A percentile compares a stretch with the other conserved stretches of the same genome.
phyloP scores from a whole-genome alignment of 2,797 vertebrate genomes.

The Eulemur rubriventer region DNA sequence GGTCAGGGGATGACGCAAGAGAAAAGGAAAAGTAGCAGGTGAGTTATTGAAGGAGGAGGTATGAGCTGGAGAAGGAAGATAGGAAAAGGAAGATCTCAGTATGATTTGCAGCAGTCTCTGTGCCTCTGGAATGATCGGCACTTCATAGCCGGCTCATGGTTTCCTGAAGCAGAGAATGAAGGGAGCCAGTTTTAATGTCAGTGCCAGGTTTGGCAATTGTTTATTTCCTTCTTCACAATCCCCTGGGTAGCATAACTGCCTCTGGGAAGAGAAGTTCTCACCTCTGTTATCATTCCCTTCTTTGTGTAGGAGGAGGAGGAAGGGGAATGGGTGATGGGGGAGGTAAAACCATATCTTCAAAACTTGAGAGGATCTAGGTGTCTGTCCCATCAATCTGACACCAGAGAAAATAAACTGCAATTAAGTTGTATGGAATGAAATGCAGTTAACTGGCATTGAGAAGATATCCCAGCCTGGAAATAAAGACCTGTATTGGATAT shows the following conservation, averaged over 20 bases:
- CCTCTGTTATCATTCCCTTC: not conserved
- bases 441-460: not conserved
- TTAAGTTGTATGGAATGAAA: not conserved
- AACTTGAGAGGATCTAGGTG: not conserved
- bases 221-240: not conserved
- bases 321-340: no score
- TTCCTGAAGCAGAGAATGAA: not conserved
- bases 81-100: not conserved
- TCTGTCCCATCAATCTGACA: not conserved
- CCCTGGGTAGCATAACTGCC: not conserved
- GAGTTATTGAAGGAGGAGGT: not conserved
- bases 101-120: not conserved
- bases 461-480: not conserved
- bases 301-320: rapidly evolving
- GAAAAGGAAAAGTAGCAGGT: not conserved
- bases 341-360: not conserved
- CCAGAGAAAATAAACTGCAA: not conserved
- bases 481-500: not conserved
- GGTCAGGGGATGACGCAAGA: not conserved
- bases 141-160: not conserved
- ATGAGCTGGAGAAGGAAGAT: not conserved
- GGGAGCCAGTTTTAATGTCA: not conserved
- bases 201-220: not conserved
- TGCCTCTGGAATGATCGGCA: not conserved
- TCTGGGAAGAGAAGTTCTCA: not conserved